Conservation (phyloP, 1,140 invertebrate genomes). For the Drosophila baimaii region DNA sequence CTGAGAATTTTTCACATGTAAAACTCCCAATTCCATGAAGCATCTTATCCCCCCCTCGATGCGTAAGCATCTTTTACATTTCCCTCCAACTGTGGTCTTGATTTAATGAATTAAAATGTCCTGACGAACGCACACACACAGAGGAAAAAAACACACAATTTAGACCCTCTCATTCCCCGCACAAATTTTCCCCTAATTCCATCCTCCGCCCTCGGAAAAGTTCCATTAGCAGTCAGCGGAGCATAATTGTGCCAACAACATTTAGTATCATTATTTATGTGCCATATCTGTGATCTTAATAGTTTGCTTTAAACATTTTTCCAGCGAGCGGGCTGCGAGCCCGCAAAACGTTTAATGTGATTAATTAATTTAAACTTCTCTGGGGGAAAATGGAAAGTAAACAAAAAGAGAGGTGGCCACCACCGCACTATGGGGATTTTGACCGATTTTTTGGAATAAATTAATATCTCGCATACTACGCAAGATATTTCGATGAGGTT, state of each 20-base stretch:
- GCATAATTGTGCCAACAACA: slow-evolving; percentile 75
- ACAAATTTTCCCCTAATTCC: neutral
- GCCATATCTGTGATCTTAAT: slow-evolving; percentile 78
- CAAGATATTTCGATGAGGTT: no score
- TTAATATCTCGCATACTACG: no score
- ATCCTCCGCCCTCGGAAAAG: neutral
- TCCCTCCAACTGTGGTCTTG: neutral
- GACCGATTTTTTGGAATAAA: no score
- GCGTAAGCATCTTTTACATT: no score
- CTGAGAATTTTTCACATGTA: neutral
- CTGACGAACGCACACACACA: no score
- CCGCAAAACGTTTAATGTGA: slow-evolving; percentile 71
- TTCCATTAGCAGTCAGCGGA: slow-evolving; percentile 60
- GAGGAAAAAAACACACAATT: neutral
- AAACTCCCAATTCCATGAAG: neutral
- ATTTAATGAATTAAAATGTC: slow-evolving; percentile 13
- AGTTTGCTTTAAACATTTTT: slow-evolving; percentile 72
- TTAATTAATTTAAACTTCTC: slow-evolving; percentile 73
- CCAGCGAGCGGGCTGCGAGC: neutral
- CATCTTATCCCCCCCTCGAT: neutral
- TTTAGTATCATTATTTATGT: slow-evolving; percentile 76
- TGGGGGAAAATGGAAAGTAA: slow-evolving; percentile 22
- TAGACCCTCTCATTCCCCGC: neutral
- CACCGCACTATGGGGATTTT: no score
- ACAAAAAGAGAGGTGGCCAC: slow-evolving; percentile 3